Conservation (phyloP, 2,888 invertebrate species). For the Drosophila eohydei region DNA sequence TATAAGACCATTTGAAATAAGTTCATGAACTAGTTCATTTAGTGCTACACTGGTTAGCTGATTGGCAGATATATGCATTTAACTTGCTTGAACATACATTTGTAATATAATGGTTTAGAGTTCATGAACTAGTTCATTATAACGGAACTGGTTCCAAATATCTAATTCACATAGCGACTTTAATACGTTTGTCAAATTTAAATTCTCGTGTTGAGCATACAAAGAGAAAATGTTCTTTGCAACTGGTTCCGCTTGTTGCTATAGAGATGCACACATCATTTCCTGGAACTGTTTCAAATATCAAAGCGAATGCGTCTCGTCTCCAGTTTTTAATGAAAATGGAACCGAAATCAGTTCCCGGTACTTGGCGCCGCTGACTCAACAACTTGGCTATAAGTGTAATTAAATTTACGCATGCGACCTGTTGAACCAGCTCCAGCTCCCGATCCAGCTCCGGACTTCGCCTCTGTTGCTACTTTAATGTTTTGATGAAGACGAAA, state of each 20-base stretch:
- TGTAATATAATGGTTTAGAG: neutral
- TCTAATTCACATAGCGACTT: too few species aligned
- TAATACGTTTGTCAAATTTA: neutral
- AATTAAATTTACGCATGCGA: conserved; percentile 66
- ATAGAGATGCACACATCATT: neutral
- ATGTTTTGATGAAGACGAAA: conserved; percentile 48
- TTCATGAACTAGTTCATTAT: neutral
- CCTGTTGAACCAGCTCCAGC: conserved; percentile 23
- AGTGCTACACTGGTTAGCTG: neutral
- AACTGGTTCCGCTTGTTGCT: conserved; percentile 1
- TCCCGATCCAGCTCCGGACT: neutral
- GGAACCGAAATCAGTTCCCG: conserved; percentile 20
- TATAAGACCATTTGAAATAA: too few species aligned
- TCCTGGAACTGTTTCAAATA: conserved; percentile 10
- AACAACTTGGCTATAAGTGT: conserved; percentile 61
- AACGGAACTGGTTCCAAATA: neutral
- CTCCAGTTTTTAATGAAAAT: conserved; percentile 51
- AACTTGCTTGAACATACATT: neutral
- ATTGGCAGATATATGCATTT: neutral
- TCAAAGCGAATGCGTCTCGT: conserved; percentile 31
- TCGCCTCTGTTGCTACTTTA: neutral
- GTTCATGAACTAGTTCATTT: neutral
- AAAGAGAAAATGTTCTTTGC: neutral
- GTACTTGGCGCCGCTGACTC: conserved; percentile 19
- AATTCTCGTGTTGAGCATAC: neutral